Evolutionary conservation across 37 sponge, comb jelly and placozoan species (phyloP), one percentile per base, ranked within the genome.

Genomic region (Aphrocallistes beatrix): DNA sequence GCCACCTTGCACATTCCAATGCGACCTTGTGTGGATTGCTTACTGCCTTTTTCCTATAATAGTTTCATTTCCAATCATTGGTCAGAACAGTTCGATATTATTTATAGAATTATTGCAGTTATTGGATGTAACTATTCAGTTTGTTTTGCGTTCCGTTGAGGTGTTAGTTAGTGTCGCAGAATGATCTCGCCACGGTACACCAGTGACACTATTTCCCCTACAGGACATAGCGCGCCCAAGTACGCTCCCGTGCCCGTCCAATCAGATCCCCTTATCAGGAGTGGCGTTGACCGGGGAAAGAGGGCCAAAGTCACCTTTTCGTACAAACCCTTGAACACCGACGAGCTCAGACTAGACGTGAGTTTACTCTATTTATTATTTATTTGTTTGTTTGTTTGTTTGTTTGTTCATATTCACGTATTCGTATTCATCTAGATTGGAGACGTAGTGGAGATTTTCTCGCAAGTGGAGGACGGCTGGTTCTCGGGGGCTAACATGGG

Each of bases 351-450:
- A 60, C 75, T 60, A 32, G 75, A 60, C 6, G 75, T 60, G 10
- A 13, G 75, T 60, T 19, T 30, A 3, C 21, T 3, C n/a, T 21
- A 6, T 60, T 60, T 21, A 6, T 60, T 60, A 30, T 60, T 60
- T 60, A 30, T 60, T 60, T 60, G 75, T 60, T 60, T 60, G 75
- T 60, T 60, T 60, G 75, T 60, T 60, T 60, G 75, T 60, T 60
- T 60, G 34, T 60, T 60, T 28, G 34, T n/a, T 60, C 75, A 47
- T 47, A 47, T 60, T 3, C 34, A n/a, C n/a, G n/a, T n/a, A n/a
- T n/a, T n/a, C n/a, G n/a, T n/a, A n/a, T n/a, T n/a, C n/a, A n/a
- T n/a, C n/a, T n/a, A 60, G 75, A 30, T 60, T 3, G 75, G 75
- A 19, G 75, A 60, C 75, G 34, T 60, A 6, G 75, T 60, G 10